A percentile compares a stretch with the other conserved stretches of the same genome.
phyloP scores from a whole-genome alignment of 2,797 vertebrate genomes.

The Pogoniulus pusillus region DNA sequence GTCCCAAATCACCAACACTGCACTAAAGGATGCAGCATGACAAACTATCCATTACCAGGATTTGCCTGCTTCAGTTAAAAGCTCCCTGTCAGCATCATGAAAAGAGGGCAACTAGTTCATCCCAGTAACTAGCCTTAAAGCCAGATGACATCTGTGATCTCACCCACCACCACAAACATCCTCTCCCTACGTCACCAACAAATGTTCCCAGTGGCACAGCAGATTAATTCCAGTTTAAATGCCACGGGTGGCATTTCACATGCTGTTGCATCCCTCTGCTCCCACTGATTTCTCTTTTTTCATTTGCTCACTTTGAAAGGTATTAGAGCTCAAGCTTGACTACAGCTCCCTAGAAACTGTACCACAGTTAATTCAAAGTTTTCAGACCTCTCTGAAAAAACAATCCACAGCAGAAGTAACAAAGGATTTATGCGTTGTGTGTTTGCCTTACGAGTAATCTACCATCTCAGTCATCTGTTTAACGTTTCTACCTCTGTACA shows the following conservation, averaged over 20 bases:
- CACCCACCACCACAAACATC: slow-evolving; percentile 7
- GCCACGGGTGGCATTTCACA: background rate
- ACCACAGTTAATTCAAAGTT: slow-evolving; percentile 45
- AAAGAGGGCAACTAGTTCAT: background rate
- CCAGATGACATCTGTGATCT: background rate
- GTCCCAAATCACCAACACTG: background rate
- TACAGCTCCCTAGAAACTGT: slow-evolving; percentile 31
- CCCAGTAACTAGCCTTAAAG: background rate
- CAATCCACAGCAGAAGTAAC: background rate
- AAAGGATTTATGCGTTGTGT: background rate
- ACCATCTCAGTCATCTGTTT: background rate
- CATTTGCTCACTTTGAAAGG: background rate
- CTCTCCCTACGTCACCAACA: slow-evolving; percentile 32
- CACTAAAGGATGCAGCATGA: background rate
- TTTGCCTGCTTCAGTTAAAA: background rate
- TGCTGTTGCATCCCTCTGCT: background rate
- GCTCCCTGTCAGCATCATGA: background rate
- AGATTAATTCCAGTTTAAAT: slow-evolving; percentile 58
- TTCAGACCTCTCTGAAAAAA: slow-evolving; percentile 12
- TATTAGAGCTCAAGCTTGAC: slow-evolving; percentile 9
- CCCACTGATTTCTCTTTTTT: background rate
- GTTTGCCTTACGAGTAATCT: background rate
- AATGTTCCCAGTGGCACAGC: slow-evolving; percentile 36
- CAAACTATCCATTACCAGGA: background rate
- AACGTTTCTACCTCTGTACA: background rate